Conservation (phyloP, 2,888 invertebrate species). For the Diplazon laetatorius region DNA sequence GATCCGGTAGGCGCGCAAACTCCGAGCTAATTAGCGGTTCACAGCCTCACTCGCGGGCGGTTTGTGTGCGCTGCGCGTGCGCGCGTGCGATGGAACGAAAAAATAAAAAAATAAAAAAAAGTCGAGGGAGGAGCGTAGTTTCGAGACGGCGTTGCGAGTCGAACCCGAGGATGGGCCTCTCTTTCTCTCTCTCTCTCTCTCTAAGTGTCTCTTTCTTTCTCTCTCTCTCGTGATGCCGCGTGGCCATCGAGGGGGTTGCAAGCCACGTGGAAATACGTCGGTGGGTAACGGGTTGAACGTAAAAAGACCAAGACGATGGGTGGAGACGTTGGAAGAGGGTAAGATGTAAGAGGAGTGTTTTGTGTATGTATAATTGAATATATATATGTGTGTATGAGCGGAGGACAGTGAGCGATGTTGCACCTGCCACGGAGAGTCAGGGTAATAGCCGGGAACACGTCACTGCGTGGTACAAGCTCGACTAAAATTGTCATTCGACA, state of each 20-base stretch:
- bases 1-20: constrained; percentile 74
- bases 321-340: constrained; percentile 36
- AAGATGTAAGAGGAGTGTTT: constrained; percentile 46
- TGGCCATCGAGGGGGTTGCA: constrained; percentile 32
- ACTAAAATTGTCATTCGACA: constrained; percentile 71
- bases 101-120: constrained; percentile 14
- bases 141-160: constrained; percentile 46
- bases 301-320: constrained; percentile 29
- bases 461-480: constrained; percentile 73
- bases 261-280: constrained; percentile 31
- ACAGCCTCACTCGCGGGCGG: constrained; percentile 68
- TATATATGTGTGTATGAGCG: constrained; percentile 76
- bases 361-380: constrained; percentile 78
- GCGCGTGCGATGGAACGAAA: no score
- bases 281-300: no score
- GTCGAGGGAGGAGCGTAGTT: constrained; percentile 25
- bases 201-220: no score
- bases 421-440: constrained; percentile 79
- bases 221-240: constrained; percentile 47
- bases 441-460: constrained; percentile 79
- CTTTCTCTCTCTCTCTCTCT: no score
- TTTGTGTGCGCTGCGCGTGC: constrained; percentile 29
- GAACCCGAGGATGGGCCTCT: no score
- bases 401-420: constrained; percentile 81
- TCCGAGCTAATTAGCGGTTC: constrained; percentile 79